These are phyloP conservation scores for Herpailurus yagouaroundi DNA, from an alignment of 2,113 vertebrate species.

Conservation along the genomic window DNA sequence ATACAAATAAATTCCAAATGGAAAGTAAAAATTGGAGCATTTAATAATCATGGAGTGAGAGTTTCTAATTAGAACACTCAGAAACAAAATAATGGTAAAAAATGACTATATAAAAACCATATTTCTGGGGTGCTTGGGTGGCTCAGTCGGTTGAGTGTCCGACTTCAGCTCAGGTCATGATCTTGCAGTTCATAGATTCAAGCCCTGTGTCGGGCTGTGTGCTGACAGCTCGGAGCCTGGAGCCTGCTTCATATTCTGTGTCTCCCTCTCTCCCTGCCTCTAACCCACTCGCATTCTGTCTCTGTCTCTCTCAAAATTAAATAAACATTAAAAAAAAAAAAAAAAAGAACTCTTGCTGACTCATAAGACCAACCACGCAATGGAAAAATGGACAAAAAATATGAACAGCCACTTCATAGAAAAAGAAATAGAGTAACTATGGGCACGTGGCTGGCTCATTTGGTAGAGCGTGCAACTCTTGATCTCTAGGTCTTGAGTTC, in stretches of 20 bases:
- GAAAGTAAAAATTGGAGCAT: neutral
- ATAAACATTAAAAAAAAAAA: too few species aligned
- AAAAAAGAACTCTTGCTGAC: neutral
- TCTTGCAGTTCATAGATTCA: too few species aligned
- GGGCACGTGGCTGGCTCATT: neutral
- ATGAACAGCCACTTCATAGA: neutral
- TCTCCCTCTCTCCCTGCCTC: too few species aligned
- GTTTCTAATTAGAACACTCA: neutral
- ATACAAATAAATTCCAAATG: neutral
- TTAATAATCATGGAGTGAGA: neutral
- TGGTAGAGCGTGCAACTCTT: neutral
- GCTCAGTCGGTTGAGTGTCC: too few species aligned
- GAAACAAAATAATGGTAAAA: neutral
- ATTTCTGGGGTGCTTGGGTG: neutral
- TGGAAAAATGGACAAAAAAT: neutral
- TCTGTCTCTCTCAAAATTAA: too few species aligned
- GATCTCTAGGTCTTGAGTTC: neutral
- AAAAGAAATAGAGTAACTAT: neutral
- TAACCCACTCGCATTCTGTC: too few species aligned
- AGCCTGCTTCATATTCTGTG: too few species aligned
- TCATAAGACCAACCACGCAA: neutral
- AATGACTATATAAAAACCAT: neutral
- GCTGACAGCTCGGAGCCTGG: too few species aligned
- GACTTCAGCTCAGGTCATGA: too few species aligned
- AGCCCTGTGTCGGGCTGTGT: too few species aligned